Conservation (phyloP, 2,888 invertebrate species). For the Agrilus mali region DNA sequence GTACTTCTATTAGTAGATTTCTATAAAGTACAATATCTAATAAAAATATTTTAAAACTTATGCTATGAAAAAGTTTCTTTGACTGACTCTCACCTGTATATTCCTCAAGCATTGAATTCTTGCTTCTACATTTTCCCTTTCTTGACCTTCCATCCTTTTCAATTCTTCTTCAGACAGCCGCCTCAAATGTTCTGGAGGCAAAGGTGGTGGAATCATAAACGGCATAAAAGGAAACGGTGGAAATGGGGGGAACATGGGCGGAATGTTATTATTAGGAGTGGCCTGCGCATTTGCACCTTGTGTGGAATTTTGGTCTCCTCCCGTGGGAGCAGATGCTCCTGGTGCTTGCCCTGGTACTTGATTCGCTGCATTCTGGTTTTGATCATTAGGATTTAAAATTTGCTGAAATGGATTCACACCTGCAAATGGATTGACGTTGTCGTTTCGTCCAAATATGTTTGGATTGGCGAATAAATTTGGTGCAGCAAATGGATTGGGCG, state of each 20-base stretch:
- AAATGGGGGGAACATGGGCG: constrained; percentile 41
- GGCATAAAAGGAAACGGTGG: constrained; percentile 41
- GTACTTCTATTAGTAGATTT: too few species aligned
- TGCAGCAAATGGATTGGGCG: constrained; percentile 10
- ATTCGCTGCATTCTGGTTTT: constrained; percentile 15
- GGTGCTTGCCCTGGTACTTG: constrained; percentile 23
- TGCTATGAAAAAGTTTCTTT: not conserved
- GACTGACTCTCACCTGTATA: constrained; percentile 38
- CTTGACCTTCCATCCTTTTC: constrained; percentile 75
- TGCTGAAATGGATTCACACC: constrained; percentile 19
- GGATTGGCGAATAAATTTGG: constrained; percentile 10
- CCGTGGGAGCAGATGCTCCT: constrained; percentile 24
- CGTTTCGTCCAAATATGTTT: too few species aligned
- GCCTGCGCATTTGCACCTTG: constrained; percentile 9
- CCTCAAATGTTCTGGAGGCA: constrained; percentile 62
- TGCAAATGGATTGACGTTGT: constrained; percentile 4
- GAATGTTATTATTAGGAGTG: constrained; percentile 17
- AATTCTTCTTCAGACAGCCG: constrained; percentile 74
- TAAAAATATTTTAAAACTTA: not conserved
- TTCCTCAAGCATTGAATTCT: constrained; percentile 68
- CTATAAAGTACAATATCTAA: too few species aligned
- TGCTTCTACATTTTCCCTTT: constrained; percentile 79
- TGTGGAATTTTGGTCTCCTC: constrained; percentile 15
- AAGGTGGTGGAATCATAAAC: constrained; percentile 56
- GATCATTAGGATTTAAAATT: constrained; percentile 7